Conservation (phyloP, 1,140 invertebrate species). For the Drosophila repletoides region DNA sequence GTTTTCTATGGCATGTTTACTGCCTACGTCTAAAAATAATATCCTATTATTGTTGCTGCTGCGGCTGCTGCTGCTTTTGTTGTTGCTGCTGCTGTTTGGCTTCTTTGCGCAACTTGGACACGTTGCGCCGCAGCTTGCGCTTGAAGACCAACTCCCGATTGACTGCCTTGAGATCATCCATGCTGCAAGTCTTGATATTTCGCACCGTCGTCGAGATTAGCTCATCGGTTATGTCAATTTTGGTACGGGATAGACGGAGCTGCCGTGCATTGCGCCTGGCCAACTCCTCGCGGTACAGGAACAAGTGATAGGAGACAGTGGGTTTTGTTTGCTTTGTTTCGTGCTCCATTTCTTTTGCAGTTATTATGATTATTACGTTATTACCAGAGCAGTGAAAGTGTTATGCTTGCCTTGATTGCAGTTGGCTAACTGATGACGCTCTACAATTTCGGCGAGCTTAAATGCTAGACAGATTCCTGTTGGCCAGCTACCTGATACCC, state of each 20-base stretch:
- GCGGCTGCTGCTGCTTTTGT: not conserved
- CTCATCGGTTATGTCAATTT: conserved; percentile 73
- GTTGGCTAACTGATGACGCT: conserved; percentile 40
- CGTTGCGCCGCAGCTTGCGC: conserved; percentile 56
- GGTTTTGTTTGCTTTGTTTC: conserved; percentile 48
- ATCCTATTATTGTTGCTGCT: no score
- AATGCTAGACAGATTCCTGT: not conserved
- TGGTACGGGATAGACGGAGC: conserved; percentile 58
- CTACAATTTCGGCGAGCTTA: not conserved
- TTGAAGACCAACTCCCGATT: conserved; percentile 73
- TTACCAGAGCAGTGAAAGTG: conserved; percentile 39
- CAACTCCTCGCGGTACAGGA: conserved; percentile 65
- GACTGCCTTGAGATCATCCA: conserved; percentile 68
- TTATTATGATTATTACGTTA: not conserved
- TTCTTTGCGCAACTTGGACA: conserved; percentile 58
- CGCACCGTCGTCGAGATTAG: conserved; percentile 66
- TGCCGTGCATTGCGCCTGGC: conserved; percentile 58
- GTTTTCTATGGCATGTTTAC: no score
- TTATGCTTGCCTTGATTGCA: conserved; percentile 34
- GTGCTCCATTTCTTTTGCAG: conserved; percentile 44
- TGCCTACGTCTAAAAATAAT: no score
- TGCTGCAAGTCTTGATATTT: conserved; percentile 66
- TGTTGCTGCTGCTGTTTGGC: conserved; percentile 25
- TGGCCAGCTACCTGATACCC: not conserved
- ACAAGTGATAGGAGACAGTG: conserved; percentile 69